Base-by-base conservation (phyloP, 2,888 invertebrate species). In the Microplitis manilae region DNA sequence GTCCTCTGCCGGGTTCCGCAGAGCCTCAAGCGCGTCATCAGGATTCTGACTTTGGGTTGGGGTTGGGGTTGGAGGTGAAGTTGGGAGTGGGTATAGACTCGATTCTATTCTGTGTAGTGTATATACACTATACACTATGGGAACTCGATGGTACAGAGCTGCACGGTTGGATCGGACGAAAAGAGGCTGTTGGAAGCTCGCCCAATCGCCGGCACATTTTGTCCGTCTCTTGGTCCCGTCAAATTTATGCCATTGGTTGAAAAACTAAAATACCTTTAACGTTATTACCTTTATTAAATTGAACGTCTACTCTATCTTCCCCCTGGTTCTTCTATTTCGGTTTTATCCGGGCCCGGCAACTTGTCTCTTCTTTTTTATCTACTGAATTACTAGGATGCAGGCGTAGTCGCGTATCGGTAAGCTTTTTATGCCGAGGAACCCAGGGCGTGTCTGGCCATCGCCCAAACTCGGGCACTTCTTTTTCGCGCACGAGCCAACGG, bases 271-370 rank as follows among this genome's bases (percentile, higher is more conserved):
- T 87, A 88, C 87, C 87, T 86, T 86, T 86, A 86, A 87, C 84
- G 85, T 86, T 88, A 89, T 89, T 89, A 87, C 87, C 87, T 89
- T 89, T 89, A 89, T 89, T 88, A 89, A 88, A 88, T 89, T 87
- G 85, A 86, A 86, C 84, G 84, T 84, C 84, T 80, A 60, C 65
- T 30, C 6, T 68, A 5, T 50, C 50, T 20, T 30, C 20, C 59
- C 39, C 17, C 40, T 8, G n/a, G 13, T 15, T 15, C 50, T 20
- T 64, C 64, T 13, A 13, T 40, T 65, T 62, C 13, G 39, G n/a
- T 40, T 60, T 5, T 30, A 30, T 30, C 30, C 30, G 30, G 30
- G 30, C 17, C 68, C 68, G 40, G 41, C 41, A 40, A 20, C 15
- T 41, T 68, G 50, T 50, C 50, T 50, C 50, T 13, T 8, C 9